These are phyloP conservation scores for Drosophila kepulauana DNA, from an alignment of 1,140 invertebrate genomes.

Conservation along the genomic window DNA sequence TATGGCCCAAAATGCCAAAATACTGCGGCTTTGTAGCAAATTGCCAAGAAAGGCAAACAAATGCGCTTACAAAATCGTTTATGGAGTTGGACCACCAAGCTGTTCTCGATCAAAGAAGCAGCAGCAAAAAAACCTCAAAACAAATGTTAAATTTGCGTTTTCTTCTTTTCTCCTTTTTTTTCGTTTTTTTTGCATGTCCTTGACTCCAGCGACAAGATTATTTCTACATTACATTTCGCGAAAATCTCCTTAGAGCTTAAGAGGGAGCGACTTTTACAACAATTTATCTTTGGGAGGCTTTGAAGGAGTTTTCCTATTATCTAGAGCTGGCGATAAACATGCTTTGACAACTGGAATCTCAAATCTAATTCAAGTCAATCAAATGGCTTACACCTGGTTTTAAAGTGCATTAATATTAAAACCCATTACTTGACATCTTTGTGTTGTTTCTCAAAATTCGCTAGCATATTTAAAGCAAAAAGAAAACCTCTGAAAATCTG, in stretches of 20 bases:
- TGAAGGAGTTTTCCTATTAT: neutral
- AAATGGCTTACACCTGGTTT: too few relatives aligned
- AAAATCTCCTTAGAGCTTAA: neutral
- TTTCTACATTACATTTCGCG: neutral
- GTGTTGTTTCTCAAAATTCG: too few relatives aligned
- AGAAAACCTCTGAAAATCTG: too few relatives aligned
- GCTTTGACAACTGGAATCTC: neutral
- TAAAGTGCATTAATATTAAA: too few relatives aligned
- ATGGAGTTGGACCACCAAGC: neutral
- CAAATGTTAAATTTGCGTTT: neutral
- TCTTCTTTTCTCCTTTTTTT: neutral
- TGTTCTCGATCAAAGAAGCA: neutral
- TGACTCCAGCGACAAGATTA: neutral
- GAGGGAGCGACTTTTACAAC: neutral
- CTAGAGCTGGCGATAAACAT: neutral
- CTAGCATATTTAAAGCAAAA: too few relatives aligned
- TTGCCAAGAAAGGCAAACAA: constrained; percentile 12
- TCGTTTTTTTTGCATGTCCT: neutral
- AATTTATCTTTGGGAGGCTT: neutral
- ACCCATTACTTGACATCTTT: too few relatives aligned
- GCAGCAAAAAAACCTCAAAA: neutral
- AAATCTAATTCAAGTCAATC: too few relatives aligned
- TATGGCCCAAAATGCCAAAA: constrained; percentile 11
- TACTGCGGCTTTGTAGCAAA: neutral
- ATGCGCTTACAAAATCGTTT: neutral